phyloP scores from a whole-genome alignment of 1,140 invertebrate species.

The Drosophila gunungcola region DNA sequence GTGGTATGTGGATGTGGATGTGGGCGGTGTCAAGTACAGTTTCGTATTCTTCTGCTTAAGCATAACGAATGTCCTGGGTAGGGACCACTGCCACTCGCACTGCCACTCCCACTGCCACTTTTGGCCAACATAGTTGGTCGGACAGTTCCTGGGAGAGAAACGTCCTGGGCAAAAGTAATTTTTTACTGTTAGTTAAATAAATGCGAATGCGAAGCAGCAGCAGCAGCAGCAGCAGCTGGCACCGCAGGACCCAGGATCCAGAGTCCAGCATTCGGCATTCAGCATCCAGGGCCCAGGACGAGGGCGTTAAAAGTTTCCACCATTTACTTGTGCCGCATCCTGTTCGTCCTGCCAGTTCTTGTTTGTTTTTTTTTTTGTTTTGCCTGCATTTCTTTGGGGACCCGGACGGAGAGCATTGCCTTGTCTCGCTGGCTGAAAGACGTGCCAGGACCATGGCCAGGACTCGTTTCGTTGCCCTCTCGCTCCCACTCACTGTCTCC shows the following conservation, averaged over 20 bases:
- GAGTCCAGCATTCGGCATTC: not conserved
- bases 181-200: constrained; percentile 84
- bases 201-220: constrained; percentile 66
- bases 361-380: constrained; percentile 15
- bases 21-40: constrained; percentile 77
- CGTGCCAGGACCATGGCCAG: constrained; percentile 45
- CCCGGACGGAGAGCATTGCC: constrained; percentile 49
- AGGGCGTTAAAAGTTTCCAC: constrained; percentile 80
- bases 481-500: constrained; percentile 13
- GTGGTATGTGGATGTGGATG: constrained; percentile 30
- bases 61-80: constrained; percentile 78
- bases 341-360: constrained; percentile 35
- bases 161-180: constrained; percentile 74
- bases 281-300: constrained; percentile 34
- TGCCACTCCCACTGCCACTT: constrained; percentile 21
- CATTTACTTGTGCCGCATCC: constrained; percentile 61
- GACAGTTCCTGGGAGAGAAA: constrained; percentile 66
- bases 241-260: constrained; percentile 43
- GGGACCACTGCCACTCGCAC: constrained; percentile 3
- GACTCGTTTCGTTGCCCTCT: constrained; percentile 5
- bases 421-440: constrained; percentile 77
- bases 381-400: constrained; percentile 70
- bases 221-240: constrained; percentile 60
- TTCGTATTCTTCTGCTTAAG: constrained; percentile 83
- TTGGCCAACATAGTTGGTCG: constrained; percentile 50